Conservation (phyloP, 2,113 vertebrate species). For the Myocastor coypus region DNA sequence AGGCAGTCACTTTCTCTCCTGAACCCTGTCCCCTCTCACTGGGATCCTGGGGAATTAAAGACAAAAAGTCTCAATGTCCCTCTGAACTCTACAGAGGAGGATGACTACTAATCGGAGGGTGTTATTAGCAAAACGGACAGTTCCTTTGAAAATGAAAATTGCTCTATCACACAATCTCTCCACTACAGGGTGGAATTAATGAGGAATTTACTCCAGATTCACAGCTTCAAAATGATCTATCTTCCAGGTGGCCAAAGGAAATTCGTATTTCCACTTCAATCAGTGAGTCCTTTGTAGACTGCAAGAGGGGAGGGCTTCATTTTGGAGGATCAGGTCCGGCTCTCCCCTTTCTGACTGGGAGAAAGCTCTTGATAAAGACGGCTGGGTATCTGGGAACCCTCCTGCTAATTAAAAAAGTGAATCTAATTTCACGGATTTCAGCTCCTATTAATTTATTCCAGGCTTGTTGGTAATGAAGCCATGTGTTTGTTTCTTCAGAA, state of each 20-base stretch:
- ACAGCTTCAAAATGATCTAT: conserved; percentile 68
- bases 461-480: conserved; percentile 77
- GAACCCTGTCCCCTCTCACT: background rate
- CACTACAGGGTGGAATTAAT: conserved; percentile 68
- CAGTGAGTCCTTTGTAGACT: conserved; percentile 64
- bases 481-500: conserved; percentile 72
- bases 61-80: conserved; percentile 45
- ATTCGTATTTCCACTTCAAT: conserved; percentile 80
- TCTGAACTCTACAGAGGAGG: conserved; percentile 57
- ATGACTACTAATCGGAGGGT: conserved; percentile 14
- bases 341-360: conserved; percentile 42
- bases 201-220: conserved; percentile 64
- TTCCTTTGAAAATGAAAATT: conserved; percentile 78
- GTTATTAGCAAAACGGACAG: conserved; percentile 66
- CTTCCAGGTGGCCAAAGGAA: conserved; percentile 76
- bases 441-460: conserved; percentile 78
- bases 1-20: conserved; percentile 5
- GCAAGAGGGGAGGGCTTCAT: conserved; percentile 55
- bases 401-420: conserved; percentile 81
- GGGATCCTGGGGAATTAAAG: conserved; percentile 41
- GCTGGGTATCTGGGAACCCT: conserved; percentile 62
- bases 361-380: conserved; percentile 54
- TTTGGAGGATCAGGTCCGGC: conserved; percentile 67
- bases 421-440: conserved; percentile 82
- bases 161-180: conserved; percentile 70